Base-by-base conservation (phyloP, 2,888 invertebrate species). In the Amblyjoppa fuscipennis region DNA sequence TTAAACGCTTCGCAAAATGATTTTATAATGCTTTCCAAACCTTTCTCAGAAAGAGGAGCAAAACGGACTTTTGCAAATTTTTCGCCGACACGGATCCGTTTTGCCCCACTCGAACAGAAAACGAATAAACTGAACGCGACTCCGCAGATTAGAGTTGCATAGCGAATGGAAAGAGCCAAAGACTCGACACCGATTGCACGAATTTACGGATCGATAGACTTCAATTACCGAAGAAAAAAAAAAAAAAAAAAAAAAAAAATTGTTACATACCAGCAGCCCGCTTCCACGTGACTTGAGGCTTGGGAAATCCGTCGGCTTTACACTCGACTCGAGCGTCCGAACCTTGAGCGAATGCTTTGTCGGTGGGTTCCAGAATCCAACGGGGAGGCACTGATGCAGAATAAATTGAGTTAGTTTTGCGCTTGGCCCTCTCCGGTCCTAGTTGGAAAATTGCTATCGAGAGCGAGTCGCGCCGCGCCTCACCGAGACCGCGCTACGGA, bases 301-400 rank as follows among this genome's bases (percentile, higher is more conserved):
- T 98, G 87, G 98, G 98, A 95, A 98, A 98, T 91, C 98, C 98
- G 95, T 98, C 98, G 94, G 98, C 98, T 96, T 98, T 98, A 95
- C 98, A 98, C 96, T 98, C 98, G 92, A 98, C 97, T 94, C 98
- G 97, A 90, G 98, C 98, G 94, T 98, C 98, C 90, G 98, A 98
- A 89, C 98, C 98, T 95, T 98, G 98, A 89, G 98, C 98, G 95
- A 98, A 98, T 92, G 98, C 98, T 95, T 98, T 98, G 94, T 98
- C 98, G 93, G 98, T 98, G 79, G 98, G 98, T 95, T 98, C 98
- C 92, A 98, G 95, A 94, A 98, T 98, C 98, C 98, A 98, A 94
- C 98, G 98, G 88, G 98, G 98, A 92, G 98, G 98, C 93, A 98
- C 98, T 98, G 96, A 95, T 90, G 86, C 90, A 96, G 96, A 89